phyloP scores from a whole-genome alignment of 2,797 vertebrate genomes.

The Odontamblyopus lacepedii region DNA sequence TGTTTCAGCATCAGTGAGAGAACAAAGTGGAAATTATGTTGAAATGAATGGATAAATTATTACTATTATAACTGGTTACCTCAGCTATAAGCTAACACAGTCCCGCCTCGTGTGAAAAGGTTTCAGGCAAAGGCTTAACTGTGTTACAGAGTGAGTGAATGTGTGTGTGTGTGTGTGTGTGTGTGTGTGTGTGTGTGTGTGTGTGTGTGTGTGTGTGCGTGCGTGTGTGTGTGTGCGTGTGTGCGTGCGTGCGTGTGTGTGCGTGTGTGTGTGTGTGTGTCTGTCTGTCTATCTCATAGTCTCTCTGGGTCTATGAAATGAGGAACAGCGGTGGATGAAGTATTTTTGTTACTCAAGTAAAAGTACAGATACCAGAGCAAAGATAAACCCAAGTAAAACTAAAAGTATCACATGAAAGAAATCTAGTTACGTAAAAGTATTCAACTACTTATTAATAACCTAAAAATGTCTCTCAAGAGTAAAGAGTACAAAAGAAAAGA shows the following conservation, averaged over 20 bases:
- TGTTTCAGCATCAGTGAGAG: neutral
- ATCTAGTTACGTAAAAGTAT: no score
- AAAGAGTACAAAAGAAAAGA: no score
- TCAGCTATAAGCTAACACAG: slow-evolving; percentile 11
- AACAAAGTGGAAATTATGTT: slow-evolving; percentile 1
- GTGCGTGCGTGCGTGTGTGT: neutral
- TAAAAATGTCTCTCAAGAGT: no score
- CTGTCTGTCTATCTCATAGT: no score
- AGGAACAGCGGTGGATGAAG: neutral
- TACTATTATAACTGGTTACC: slow-evolving; percentile 26
- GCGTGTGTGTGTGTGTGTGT: neutral
- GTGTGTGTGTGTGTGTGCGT: neutral
- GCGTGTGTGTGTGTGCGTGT: neutral
- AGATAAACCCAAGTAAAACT: no score
- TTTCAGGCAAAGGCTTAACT: slow-evolving; percentile 32
- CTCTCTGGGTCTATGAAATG: slow-evolving; percentile 48
- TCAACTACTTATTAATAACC: no score
- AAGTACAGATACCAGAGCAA: no score
- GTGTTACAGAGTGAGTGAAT: slow-evolving; percentile 14
- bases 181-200: neutral
- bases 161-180: neutral
- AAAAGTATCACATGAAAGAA: no score
- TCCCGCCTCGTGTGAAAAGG: slow-evolving; percentile 26
- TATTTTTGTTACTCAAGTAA: no score
- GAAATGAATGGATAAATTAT: slow-evolving; percentile 40